Evolutionary conservation across 2,113 vertebrate genomes (phyloP), one percentile per base, ranked within the genome.

Genomic region (Ursus arctos): DNA sequence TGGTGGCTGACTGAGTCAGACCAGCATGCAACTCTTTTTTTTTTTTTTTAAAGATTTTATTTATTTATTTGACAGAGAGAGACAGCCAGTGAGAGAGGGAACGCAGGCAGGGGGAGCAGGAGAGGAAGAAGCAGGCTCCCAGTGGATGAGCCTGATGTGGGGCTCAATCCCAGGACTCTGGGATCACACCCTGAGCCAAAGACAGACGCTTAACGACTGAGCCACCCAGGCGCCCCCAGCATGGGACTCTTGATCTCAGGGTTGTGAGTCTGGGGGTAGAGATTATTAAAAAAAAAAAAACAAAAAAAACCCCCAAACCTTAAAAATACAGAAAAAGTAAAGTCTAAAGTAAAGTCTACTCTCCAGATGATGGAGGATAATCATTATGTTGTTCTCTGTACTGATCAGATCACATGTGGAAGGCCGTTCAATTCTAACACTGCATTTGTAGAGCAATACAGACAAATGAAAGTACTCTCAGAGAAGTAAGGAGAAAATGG

Each of bases 381-480:
- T 47, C 79, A 69, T 49, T 61, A 15, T 8, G 18, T 49, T 94
- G 74, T 67, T 80, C 77, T 90, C 91, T 40, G 47, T 49, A 65
- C 24, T 74, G 55, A 47, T 80, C 49, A 65, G 28, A 69, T 28
- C 88, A 89, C 40, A 80, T 21, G 40, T 79, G 76, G 61, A 88
- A 94, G 24, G 47, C 33, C 14, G 28, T 87, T 94, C 72, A 84
- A 19, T 57, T 83, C 77, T 85, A 92, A 80, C 31, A 77, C n/a
- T 71, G n/a, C 9, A 19, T 71, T 86, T 92, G 87, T 51, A 97
- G 40, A 61, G 72, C 21, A 76, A 87, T 26, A 90, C 1, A 71
- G 69, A 79, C 77, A 89, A 65, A 85, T 81, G n/a, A 61, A 88
- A 65, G 9, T 81, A 71, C 89, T 84, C 55, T 95, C 61, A 76